Evolutionary conservation across 2,797 vertebrate genomes (phyloP), one percentile per base, ranked within the genome.

Genomic region (Premnoplex brunnescens): DNA sequence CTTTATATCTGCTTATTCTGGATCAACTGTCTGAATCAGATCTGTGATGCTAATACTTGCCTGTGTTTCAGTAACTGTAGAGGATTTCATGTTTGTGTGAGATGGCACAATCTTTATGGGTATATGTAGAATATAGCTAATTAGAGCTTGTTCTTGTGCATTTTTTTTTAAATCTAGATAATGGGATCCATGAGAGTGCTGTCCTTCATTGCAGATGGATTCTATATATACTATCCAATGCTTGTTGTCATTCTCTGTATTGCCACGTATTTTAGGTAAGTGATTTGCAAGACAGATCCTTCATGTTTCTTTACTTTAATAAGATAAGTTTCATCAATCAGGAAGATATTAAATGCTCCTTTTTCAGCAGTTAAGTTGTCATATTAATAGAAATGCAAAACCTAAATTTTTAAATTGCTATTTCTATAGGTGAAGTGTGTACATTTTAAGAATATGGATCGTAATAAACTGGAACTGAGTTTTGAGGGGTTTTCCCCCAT

Each of bases 161-260:
- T 84, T 81, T 80, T 97, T 97, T 78, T 79, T 96, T 86, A 60
- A 60, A 52, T 72, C 95, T 97, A 99, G 99, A 99, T 99, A 97
- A 99, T 99, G 99, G 99, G 99, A 39, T 99, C 99, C 6, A 99
- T 99, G 99, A 98, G 88, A 37, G 99, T 99, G 18, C 98, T 99
- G 10, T 99, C 99, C n/a, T 99, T 99, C 90, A 99, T 99, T 74
- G 99, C 99, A 63, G 98, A 99, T 85, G 99, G 99, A 36, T 99
- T 99, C 98, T 99, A 99, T 94, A 99, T 99, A 96, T 99, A 99
- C 97, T 99, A 99, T 93, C 99, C 99, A 62, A 99, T 99, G 98
- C 97, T 99, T 95, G 99, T 99, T 20, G 98, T 99, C 34, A 98
- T 99, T 97, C 99, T 99, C 67, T 99, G 99, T 91, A 99, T 99